phyloP scores from a whole-genome alignment of 2,113 vertebrate species.

The Pituophis catenifer region DNA sequence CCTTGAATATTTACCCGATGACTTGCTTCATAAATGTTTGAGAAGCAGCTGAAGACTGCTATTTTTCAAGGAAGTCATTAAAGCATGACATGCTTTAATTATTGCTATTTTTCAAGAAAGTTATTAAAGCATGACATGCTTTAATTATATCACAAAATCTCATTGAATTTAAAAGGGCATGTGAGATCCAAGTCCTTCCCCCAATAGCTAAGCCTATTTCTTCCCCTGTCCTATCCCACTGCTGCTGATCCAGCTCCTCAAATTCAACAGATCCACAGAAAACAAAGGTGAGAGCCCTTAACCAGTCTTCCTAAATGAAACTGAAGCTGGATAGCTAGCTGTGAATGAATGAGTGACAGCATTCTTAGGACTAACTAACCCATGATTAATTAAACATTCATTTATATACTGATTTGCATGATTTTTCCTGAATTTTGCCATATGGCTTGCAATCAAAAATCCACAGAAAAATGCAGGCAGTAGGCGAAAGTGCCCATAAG shows the following conservation, averaged over 20 bases:
- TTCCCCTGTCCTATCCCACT: background rate
- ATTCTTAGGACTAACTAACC: background rate
- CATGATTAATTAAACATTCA: background rate
- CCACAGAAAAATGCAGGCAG: background rate
- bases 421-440: background rate
- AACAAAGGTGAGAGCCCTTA: background rate
- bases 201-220: background rate
- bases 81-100: conserved; percentile 59
- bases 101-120: conserved; percentile 35
- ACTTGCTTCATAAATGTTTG: conserved; percentile 44
- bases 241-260: background rate
- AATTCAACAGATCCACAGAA: background rate
- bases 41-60: conserved; percentile 34
- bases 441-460: background rate
- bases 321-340: background rate
- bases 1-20: conserved; percentile 17
- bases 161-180: background rate
- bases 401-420: background rate
- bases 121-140: conserved; percentile 56
- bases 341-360: background rate
- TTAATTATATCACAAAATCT: conserved; percentile 22
- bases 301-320: background rate
- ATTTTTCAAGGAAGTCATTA: conserved; percentile 44
- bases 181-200: too few species aligned
- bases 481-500: background rate